Base-by-base conservation (phyloP, 2,113 vertebrate species). In the Lipotes vexillifer region DNA sequence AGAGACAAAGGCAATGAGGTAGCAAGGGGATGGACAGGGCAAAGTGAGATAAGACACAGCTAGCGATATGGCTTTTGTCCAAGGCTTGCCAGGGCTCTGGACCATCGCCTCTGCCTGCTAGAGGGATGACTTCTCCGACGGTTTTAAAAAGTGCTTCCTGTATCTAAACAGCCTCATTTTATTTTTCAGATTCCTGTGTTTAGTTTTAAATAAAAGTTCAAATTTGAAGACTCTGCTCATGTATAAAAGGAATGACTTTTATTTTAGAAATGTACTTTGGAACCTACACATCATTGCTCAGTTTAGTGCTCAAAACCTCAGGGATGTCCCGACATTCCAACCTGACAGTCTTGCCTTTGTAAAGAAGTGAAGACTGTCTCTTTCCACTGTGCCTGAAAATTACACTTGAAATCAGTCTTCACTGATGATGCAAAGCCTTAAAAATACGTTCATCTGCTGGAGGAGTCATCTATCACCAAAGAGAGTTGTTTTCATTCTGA, bases 231-330 rank as follows among this genome's bases (percentile, higher is more conserved):
- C 36, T 77, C 2, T 68, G 66, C 71, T 94, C 44, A 55, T 61
- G 38, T 88, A 81, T 84, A 81, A 82, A 96, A 96, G 55, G 69
- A 95, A 87, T 77, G 65, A 84, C 80, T 96, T 96, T 95, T 77
- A 93, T 66, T 96, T 91, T 94, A 71, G 68, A 97, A 94, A 96
- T 25, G 31, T 66, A 84, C 66, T 95, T 88, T 89, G 80, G 93
- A 96, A 88, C 77, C 49, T 88, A 68, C 20, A 84, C 55, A 75
- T 36, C 63, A 93, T 18, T 84, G 88, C 77, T 92, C 78, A 77
- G 38, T 65, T 72, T 80, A 89, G 55, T 55, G 65, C 86, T 61
- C 27, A 90, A 93, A 92, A 96, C 90, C 96, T 97, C 97, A 86
- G 44, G 38, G 93, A 69, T 91, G 63, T 13, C 80, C 72, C 6